phyloP scores from a whole-genome alignment of 2,113 vertebrate genomes.

The Vidua macroura region DNA sequence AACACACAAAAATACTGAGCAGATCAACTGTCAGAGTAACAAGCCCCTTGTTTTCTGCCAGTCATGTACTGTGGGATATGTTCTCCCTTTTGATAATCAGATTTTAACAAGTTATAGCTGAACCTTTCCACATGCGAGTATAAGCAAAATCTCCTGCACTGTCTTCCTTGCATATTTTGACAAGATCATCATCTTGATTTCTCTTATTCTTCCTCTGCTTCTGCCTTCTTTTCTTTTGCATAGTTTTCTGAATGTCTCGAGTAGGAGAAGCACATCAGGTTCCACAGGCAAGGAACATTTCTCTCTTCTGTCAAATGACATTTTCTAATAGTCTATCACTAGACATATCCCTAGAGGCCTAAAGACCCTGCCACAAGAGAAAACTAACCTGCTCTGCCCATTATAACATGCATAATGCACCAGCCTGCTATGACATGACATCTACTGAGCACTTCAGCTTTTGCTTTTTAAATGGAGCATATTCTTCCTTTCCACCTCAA shows the following conservation, averaged over 20 bases:
- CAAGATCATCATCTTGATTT: background rate
- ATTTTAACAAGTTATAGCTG: background rate
- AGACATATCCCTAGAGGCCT: background rate
- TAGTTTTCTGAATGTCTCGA: background rate
- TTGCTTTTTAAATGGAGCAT: background rate
- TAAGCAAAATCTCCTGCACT: background rate
- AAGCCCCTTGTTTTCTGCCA: background rate
- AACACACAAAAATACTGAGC: background rate
- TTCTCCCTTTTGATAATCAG: background rate
- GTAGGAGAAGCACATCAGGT: background rate
- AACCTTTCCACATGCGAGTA: rapidly evolving
- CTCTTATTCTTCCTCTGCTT: background rate
- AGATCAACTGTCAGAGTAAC: background rate
- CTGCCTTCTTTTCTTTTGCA: background rate
- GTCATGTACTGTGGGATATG: too few species aligned
- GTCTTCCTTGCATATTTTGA: background rate
- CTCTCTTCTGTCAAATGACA: background rate
- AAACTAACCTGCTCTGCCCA: background rate
- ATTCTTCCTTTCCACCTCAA: background rate
- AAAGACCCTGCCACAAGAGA: background rate
- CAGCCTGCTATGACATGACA: rapidly evolving
- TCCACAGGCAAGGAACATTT: background rate
- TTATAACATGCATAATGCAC: background rate
- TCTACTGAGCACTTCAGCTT: background rate
- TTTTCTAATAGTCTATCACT: background rate